Base-by-base conservation (phyloP, 2,888 invertebrate species). In the Andrena chrysosceles region DNA sequence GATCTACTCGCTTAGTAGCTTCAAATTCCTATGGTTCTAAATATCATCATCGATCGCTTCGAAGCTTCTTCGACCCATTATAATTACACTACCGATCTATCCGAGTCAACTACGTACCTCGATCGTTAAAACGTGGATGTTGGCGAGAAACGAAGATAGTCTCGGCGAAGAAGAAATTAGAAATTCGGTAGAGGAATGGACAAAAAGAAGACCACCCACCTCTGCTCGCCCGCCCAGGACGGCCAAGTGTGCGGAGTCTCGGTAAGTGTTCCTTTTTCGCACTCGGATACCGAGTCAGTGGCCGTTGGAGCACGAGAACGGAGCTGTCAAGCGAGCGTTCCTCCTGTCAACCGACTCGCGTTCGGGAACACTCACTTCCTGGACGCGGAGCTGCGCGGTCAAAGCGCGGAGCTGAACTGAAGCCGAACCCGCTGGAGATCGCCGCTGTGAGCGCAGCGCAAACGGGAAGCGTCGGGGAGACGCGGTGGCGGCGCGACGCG, bases 361-460 rank as follows among this genome's bases (percentile, higher is more conserved):
- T 13, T 69, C 59, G 26, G 56, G 33, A 68, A 29, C 72, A 60
- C 54, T 42, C 31, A 62, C 42, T 74, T 69, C 73, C 72, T 31
- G 56, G 63, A 74, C 78, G 54, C 78, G 86, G 83, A 85, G 90
- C 87, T 85, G 83, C 90, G 85, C 91, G 89, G 84, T 78, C 90
- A 84, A 85, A 87, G 91, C 86, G 90, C 89, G 88, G 88, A 90
- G 90, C 89, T 87, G 81, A 83, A 93, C 93, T 93, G 91, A 90
- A 84, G 83, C 79, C 74, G 59, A 63, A 60, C 81, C 77, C 66
- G 70, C 67, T 69, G 62, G 67, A 72, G 64, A 86, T 69, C 81
- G 77, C 63, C 70, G 75, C 75, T 86, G 78, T 69, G 73, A 20
- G 48, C 60, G 68, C 63, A 16, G 29, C 42, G 54, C 64, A 13